Conservation (phyloP, 2,113 vertebrate genomes). For the Onychostruthus taczanowskii region DNA sequence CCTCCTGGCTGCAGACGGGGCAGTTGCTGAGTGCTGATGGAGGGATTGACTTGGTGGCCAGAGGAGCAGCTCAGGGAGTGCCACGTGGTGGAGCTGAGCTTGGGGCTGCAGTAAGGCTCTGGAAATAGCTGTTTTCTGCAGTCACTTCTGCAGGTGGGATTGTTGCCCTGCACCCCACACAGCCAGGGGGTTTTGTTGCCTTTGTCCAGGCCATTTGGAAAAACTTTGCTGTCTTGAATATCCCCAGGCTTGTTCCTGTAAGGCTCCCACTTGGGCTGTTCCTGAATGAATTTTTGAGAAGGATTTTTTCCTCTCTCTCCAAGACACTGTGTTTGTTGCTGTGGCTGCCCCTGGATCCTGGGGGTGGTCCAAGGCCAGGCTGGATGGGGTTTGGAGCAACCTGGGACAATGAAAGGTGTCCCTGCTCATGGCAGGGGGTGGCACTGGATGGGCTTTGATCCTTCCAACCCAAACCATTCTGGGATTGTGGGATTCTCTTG, state of each 20-base stretch:
- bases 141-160: not conserved
- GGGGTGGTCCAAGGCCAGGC: not conserved
- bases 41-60: not conserved
- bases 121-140: not conserved
- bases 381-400: rapidly evolving
- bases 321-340: rapidly evolving
- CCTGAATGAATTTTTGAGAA: not conserved
- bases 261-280: not conserved
- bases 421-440: not conserved
- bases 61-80: not conserved
- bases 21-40: not conserved
- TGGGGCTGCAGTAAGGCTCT: not conserved
- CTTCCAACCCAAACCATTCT: not conserved
- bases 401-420: not conserved
- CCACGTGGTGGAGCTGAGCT: not conserved
- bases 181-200: not conserved
- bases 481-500: not conserved
- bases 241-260: not conserved
- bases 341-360: not conserved
- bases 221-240: not conserved
- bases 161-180: not conserved
- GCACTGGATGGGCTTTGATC: not conserved
- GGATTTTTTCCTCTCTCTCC: not conserved
- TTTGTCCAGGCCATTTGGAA: not conserved
- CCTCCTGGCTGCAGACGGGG: not conserved